Evolutionary conservation across 2,113 vertebrate species (phyloP).

Genomic region (Laticauda laticaudata): DNA sequence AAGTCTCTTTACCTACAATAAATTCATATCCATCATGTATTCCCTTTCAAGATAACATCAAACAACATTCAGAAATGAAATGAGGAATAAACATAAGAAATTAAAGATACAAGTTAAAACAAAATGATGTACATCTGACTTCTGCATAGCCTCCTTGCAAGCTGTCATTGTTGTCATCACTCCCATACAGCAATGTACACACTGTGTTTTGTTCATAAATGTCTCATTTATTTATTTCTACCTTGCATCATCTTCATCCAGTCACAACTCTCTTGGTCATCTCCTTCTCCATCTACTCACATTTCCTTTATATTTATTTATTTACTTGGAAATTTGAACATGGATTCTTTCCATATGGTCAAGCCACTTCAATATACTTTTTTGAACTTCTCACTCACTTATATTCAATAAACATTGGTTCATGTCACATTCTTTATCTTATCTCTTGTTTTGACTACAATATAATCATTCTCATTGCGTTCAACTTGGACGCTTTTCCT

Average conservation of each 20-base stretch:
- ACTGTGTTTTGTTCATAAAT: neutral
- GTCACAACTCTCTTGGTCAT: neutral
- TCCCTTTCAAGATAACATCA: neutral
- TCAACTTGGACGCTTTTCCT: neutral
- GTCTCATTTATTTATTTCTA: neutral
- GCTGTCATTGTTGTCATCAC: neutral
- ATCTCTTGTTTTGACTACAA: neutral
- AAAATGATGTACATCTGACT: neutral
- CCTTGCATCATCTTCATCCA: neutral
- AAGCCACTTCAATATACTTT: neutral
- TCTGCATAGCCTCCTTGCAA: neutral
- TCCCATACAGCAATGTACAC: neutral
- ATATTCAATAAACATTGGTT: neutral
- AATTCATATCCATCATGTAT: neutral
- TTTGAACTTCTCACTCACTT: neutral
- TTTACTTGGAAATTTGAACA: neutral
- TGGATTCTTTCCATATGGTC: neutral
- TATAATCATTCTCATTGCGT: neutral
- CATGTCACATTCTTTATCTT: neutral
- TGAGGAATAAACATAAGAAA: neutral
- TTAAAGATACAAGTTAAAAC: neutral
- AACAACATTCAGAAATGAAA: neutral
- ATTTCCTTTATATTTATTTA: neutral
- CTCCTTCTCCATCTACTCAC: neutral
- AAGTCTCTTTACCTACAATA: neutral